A percentile compares a stretch with the other conserved stretches of the same genome.
phyloP scores from a whole-genome alignment of 2,797 vertebrate genomes.

The Gobio occitaniae region DNA sequence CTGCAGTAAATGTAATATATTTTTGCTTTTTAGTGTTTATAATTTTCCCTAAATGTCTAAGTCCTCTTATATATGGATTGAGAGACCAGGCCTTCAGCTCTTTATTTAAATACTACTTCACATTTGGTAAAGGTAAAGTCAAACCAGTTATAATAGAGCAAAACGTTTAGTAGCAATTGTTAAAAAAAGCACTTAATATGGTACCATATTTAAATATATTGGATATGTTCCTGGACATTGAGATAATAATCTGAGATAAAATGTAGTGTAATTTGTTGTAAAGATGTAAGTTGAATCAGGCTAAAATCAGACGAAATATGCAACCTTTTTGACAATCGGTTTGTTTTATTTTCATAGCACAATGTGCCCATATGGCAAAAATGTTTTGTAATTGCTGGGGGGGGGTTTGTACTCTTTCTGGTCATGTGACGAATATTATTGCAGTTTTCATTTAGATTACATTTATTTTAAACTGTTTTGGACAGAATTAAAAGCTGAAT shows the following conservation, averaged over 20 bases:
- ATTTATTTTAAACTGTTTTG: not conserved
- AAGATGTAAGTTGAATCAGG: not conserved
- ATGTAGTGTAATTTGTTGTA: not conserved
- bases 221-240: not conserved
- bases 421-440: not conserved
- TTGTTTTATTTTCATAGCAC: not conserved
- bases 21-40: slow-evolving; percentile 63
- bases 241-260: not conserved
- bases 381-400: not conserved
- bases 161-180: not conserved
- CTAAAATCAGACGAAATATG: not conserved
- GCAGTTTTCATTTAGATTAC: not conserved
- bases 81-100: slow-evolving; percentile 67
- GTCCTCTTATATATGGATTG: slow-evolving; percentile 72
- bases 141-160: slow-evolving; percentile 10
- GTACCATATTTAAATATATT: not conserved
- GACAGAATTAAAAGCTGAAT: not conserved
- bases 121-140: slow-evolving; percentile 7
- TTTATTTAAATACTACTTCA: slow-evolving; percentile 66
- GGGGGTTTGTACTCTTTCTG: not conserved
- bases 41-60: slow-evolving; percentile 70
- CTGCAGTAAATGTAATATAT: slow-evolving; percentile 29
- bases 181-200: not conserved
- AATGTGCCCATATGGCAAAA: not conserved
- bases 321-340: not conserved